phyloP scores from a whole-genome alignment of 2,797 vertebrate species.

The Sebastes elongatus region DNA sequence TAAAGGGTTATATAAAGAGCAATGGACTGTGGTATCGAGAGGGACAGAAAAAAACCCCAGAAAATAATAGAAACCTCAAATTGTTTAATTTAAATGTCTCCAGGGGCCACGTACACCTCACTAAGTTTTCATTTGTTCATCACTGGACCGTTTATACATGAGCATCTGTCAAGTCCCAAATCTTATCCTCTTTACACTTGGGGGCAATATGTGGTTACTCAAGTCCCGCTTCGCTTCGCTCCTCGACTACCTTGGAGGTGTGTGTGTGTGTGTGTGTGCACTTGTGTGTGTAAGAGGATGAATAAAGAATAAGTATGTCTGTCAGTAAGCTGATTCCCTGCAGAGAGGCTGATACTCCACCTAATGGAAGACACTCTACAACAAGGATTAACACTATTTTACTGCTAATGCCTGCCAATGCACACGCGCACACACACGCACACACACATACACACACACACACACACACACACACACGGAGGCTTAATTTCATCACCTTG shows the following conservation, averaged over 20 bases:
- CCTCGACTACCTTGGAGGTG: constrained; percentile 15
- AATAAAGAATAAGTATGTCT: constrained; percentile 65
- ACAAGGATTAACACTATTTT: constrained; percentile 74
- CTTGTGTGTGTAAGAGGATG: constrained; percentile 40
- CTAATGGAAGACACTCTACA: constrained; percentile 73
- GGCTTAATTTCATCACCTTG: constrained; percentile 74
- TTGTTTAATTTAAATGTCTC: constrained; percentile 47
- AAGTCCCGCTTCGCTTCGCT: constrained; percentile 16
- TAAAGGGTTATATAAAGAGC: constrained; percentile 10
- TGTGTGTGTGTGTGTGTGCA: constrained; percentile 12
- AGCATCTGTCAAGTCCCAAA: constrained; percentile 60
- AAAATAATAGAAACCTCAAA: constrained; percentile 58
- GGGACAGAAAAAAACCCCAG: not conserved
- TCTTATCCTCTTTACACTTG: constrained; percentile 49
- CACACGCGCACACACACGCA: not conserved
- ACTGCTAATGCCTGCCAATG: constrained; percentile 58
- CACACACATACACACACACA: not conserved
- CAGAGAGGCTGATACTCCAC: constrained; percentile 66
- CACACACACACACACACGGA: not conserved
- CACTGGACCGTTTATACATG: constrained; percentile 59
- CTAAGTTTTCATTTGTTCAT: constrained; percentile 65
- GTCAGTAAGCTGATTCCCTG: constrained; percentile 73
- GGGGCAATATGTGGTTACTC: constrained; percentile 49
- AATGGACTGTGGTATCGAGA: constrained; percentile 22
- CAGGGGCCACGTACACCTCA: constrained; percentile 41